Evolutionary conservation across 1,140 invertebrate genomes (phyloP).

Genomic region (Orius insidiosus): DNA sequence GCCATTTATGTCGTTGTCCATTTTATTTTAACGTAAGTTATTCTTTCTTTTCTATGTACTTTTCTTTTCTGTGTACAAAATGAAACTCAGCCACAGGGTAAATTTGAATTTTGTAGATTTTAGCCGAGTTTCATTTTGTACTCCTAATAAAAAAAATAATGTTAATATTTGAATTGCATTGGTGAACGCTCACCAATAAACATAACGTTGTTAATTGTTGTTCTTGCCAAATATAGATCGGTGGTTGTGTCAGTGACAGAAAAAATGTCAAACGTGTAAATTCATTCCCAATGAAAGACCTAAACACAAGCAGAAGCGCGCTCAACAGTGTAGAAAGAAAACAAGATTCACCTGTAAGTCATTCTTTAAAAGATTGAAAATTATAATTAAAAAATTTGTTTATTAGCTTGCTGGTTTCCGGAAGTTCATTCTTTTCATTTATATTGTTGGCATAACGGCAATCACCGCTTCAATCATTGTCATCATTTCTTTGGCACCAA

Average conservation of each 20-base stretch:
- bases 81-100: too few relatives aligned
- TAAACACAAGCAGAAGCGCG: conserved; percentile 38
- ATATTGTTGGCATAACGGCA: conserved; percentile 43
- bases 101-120: too few relatives aligned
- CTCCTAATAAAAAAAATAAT: too few relatives aligned
- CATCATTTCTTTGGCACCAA: conserved; percentile 55
- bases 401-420: conserved; percentile 54
- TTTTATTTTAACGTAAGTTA: conserved; percentile 72
- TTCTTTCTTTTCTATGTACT: too few relatives aligned
- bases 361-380: background rate
- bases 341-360: conserved; percentile 54
- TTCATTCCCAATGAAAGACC: conserved; percentile 68
- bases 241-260: conserved; percentile 51
- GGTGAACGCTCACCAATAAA: too few relatives aligned
- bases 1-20: conserved; percentile 77
- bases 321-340: conserved; percentile 38
- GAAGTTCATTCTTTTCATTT: conserved; percentile 53
- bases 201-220: too few relatives aligned
- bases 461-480: conserved; percentile 48
- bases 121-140: too few relatives aligned
- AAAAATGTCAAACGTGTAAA: conserved; percentile 51
- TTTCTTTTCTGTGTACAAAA: too few relatives aligned
- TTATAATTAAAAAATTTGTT: conserved; percentile 17
- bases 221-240: conserved; percentile 42
- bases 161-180: too few relatives aligned